Evolutionary conservation across 2,888 invertebrate genomes (phyloP).

Genomic region (Lottia gigantea): DNA sequence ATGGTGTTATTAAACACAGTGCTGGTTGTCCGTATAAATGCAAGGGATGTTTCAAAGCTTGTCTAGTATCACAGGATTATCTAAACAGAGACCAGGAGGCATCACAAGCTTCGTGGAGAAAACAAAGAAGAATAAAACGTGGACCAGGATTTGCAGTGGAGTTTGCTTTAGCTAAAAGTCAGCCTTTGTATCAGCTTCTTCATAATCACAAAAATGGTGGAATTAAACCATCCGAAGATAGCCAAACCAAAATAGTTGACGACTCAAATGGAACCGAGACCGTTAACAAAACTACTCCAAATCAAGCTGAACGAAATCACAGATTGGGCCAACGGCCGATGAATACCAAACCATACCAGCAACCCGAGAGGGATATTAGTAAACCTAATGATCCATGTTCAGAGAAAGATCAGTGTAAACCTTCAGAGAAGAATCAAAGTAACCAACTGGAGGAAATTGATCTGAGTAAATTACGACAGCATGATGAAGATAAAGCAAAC

Average conservation of each 20-base stretch:
- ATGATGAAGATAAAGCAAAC: too few relatives aligned
- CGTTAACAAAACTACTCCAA: not conserved
- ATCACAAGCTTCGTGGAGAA: not conserved
- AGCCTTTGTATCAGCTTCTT: conserved; percentile 30
- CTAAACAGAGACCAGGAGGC: conserved; percentile 18
- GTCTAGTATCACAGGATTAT: conserved; percentile 45
- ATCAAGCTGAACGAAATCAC: not conserved
- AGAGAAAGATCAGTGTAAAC: too few relatives aligned
- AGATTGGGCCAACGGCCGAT: not conserved
- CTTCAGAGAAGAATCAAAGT: too few relatives aligned
- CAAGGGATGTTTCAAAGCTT: conserved; percentile 50
- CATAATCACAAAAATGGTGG: conserved; percentile 15
- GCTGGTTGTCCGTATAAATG: conserved; percentile 50
- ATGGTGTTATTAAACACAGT: conserved; percentile 32
- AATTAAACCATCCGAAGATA: conserved; percentile 9
- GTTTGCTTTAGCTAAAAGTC: conserved; percentile 29
- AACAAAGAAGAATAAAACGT: conserved; percentile 19
- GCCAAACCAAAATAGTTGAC: not conserved
- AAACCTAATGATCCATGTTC: too few relatives aligned
- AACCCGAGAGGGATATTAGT: too few relatives aligned
- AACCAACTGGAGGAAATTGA: too few relatives aligned
- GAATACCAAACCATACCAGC: too few relatives aligned
- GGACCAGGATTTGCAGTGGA: conserved; percentile 19
- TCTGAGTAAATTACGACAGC: too few relatives aligned
- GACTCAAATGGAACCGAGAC: not conserved